phyloP scores from a whole-genome alignment of 1,140 invertebrate genomes.

The Araneus ventricosus region DNA sequence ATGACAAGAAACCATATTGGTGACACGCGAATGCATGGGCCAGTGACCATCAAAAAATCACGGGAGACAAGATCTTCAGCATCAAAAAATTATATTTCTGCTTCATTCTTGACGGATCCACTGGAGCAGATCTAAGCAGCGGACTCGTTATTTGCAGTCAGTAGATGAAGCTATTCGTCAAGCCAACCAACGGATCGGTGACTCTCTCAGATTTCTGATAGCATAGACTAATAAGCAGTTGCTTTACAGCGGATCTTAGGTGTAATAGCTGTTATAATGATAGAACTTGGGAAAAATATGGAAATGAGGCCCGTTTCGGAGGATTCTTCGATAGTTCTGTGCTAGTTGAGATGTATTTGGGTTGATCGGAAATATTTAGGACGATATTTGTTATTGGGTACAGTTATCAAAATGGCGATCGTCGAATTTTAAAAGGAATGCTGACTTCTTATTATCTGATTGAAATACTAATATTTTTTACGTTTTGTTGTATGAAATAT shows the following conservation, averaged over 20 bases:
- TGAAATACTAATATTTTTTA: too few relatives aligned
- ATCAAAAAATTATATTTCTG: neutral
- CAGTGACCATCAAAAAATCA: neutral
- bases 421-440: too few relatives aligned
- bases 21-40: neutral
- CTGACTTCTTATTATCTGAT: too few relatives aligned
- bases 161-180: neutral
- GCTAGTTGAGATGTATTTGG: neutral
- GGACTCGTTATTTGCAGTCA: neutral
- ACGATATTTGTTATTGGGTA: neutral
- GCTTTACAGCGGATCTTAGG: neutral
- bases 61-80: neutral
- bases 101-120: neutral
- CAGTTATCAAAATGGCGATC: too few relatives aligned
- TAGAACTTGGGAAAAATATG: conserved; percentile 15
- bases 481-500: too few relatives aligned
- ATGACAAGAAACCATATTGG: neutral
- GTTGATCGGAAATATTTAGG: neutral
- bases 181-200: neutral
- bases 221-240: neutral
- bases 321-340: neutral
- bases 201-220: conserved; percentile 2
- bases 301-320: conserved; percentile 4
- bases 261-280: conserved; percentile 10
- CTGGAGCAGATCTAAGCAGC: neutral